Conservation (phyloP, 2,797 vertebrate genomes). For the Ambastaia sidthimunki region DNA sequence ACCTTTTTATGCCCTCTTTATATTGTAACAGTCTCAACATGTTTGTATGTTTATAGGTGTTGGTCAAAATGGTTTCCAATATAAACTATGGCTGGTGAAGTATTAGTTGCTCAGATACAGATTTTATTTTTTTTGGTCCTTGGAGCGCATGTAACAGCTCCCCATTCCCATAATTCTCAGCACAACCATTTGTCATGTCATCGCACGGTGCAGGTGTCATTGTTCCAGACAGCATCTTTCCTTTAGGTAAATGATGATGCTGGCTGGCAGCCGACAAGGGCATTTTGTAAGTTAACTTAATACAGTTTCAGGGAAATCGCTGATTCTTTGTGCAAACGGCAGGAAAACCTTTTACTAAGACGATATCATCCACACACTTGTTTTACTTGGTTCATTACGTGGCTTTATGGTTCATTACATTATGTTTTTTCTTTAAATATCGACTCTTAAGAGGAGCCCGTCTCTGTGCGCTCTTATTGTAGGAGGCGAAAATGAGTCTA, state of each 20-base stretch:
- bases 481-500: slow-evolving; percentile 54
- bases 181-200: slow-evolving; percentile 30
- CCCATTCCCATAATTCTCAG: slow-evolving; percentile 29
- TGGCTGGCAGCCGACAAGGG: slow-evolving; percentile 13
- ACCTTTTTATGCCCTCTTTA: not conserved
- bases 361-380: not conserved
- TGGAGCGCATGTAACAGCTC: slow-evolving; percentile 1
- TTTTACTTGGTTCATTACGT: not conserved
- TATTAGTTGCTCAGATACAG: slow-evolving; percentile 6
- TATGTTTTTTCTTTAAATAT: slow-evolving; percentile 17
- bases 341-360: not conserved
- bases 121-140: slow-evolving; percentile 17
- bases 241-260: slow-evolving; percentile 35
- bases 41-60: not conserved
- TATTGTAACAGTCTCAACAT: not conserved
- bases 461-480: not conserved
- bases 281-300: slow-evolving; percentile 38
- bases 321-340: not conserved
- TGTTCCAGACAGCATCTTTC: slow-evolving; percentile 28
- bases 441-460: not conserved
- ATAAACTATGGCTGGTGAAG: not conserved
- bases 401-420: not conserved
- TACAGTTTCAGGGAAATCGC: slow-evolving; percentile 27
- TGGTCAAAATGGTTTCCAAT: not conserved
- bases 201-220: slow-evolving; percentile 15